A percentile compares a stretch with the other conserved stretches of the same genome.
These are phyloP conservation scores for Brotula barbata DNA, from an alignment of 2,797 vertebrate species.

Conservation along the genomic window DNA sequence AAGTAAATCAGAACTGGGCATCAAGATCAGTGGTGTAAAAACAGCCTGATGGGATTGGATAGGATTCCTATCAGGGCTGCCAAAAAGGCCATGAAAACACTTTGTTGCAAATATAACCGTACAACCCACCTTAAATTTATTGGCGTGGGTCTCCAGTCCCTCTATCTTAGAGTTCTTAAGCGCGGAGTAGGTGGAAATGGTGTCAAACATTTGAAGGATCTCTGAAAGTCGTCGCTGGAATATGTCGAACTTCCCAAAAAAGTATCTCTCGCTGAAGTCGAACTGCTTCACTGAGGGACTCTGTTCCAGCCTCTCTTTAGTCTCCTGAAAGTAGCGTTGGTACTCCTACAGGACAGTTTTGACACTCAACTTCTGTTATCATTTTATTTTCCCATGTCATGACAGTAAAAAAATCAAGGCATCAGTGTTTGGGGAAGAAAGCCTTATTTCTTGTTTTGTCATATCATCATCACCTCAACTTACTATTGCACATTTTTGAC, in stretches of 20 bases:
- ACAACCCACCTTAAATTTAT: constrained; percentile 85
- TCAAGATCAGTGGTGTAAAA: no score
- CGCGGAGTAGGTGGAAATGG: constrained; percentile 84
- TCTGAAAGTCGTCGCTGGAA: constrained; percentile 91
- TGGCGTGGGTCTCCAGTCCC: constrained; percentile 84
- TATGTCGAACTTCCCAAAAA: constrained; percentile 96
- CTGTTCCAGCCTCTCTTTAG: constrained; percentile 85
- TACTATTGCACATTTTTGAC: no score
- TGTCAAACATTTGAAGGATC: constrained; percentile 87
- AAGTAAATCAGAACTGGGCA: no score
- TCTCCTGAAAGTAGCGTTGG: constrained; percentile 86
- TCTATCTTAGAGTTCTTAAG: constrained; percentile 90
- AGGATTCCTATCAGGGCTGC: no score
- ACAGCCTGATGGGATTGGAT: no score
- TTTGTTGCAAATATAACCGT: constrained; percentile 3
- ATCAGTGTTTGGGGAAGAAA: no score
- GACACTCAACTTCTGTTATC: no score
- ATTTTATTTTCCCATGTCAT: neutral
- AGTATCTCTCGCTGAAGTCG: constrained; percentile 95
- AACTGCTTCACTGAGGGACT: constrained; percentile 87
- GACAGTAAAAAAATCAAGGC: neutral
- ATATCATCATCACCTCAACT: no score
- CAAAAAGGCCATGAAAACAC: no score
- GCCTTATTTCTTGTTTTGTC: no score
- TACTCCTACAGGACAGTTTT: constrained; percentile 82